A percentile compares a stretch with the other conserved stretches of the same genome.
Evolutionary conservation across 2,888 invertebrate genomes (phyloP).

Genomic region (Leptinotarsa haldemani): DNA sequence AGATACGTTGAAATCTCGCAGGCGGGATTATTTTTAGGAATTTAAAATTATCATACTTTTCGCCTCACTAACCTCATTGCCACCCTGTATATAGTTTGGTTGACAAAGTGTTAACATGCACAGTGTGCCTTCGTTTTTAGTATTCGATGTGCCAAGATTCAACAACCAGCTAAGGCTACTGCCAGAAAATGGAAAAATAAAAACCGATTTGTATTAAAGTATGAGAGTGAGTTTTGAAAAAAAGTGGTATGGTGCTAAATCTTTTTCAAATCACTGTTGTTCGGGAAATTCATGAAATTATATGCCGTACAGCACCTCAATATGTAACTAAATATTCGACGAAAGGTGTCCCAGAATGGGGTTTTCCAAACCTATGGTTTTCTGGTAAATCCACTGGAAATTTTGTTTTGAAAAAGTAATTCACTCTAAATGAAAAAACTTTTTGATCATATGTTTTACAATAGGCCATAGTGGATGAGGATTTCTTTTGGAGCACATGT

Average conservation of each 20-base stretch:
- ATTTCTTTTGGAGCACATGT: too few relatives aligned
- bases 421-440: too few relatives aligned
- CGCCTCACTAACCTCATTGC: constrained; percentile 31
- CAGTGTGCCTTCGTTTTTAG: constrained; percentile 61
- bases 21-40: constrained; percentile 8
- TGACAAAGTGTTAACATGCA: constrained; percentile 51
- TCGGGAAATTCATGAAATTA: constrained; percentile 53
- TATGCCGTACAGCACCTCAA: not conserved
- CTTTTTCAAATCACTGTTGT: constrained; percentile 40
- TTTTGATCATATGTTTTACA: too few relatives aligned
- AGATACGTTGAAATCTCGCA: constrained; percentile 20
- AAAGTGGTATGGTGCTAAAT: constrained; percentile 49
- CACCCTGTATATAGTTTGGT: constrained; percentile 40
- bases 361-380: too few relatives aligned
- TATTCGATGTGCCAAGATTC: constrained; percentile 63
- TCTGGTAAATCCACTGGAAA: too few relatives aligned
- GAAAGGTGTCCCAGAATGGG: not conserved
- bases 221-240: constrained; percentile 43
- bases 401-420: too few relatives aligned
- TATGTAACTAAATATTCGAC: not conserved
- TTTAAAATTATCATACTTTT: constrained; percentile 7
- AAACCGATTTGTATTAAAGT: constrained; percentile 46
- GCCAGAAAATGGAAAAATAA: constrained; percentile 55
- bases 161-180: constrained; percentile 65
- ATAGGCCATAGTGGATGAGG: too few relatives aligned